Conservation (phyloP, 37 sponge, comb jelly and placozoan species). For the Crambe crambe region DNA sequence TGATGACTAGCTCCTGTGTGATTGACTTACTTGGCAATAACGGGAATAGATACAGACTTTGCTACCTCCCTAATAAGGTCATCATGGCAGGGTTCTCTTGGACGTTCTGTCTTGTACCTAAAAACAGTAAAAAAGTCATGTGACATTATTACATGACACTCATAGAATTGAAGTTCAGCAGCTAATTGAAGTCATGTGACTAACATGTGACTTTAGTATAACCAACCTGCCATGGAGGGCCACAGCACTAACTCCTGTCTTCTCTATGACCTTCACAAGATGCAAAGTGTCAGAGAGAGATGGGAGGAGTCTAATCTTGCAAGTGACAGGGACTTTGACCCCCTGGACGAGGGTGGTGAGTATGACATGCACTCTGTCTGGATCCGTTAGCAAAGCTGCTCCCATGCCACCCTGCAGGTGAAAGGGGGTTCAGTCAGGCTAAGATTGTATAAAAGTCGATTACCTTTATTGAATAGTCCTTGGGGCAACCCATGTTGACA, state of each 20-base stretch:
- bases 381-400: conserved; percentile 85
- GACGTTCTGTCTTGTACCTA: conserved; percentile 51
- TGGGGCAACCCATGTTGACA: conserved; percentile 99
- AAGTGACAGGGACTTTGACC: conserved; percentile 86
- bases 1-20: neutral
- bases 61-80: conserved; percentile 80
- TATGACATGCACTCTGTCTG: conserved; percentile 84
- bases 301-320: conserved; percentile 94
- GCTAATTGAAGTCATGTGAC: neutral
- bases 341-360: conserved; percentile 76
- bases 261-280: conserved; percentile 84
- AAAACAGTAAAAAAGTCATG: neutral
- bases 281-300: conserved; percentile 79
- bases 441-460: neutral
- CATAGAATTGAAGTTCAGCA: no score
- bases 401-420: conserved; percentile 95
- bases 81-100: conserved; percentile 73
- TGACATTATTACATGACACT: no score
- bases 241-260: conserved; percentile 94
- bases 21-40: conserved; percentile 89
- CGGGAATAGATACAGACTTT: conserved; percentile 66
- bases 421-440: neutral
- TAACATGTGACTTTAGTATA: neutral
- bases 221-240: conserved; percentile 91
- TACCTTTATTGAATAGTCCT: conserved; percentile 94